phyloP scores from a whole-genome alignment of 2,888 invertebrate genomes.

The Lasioglossum zephyrum region DNA sequence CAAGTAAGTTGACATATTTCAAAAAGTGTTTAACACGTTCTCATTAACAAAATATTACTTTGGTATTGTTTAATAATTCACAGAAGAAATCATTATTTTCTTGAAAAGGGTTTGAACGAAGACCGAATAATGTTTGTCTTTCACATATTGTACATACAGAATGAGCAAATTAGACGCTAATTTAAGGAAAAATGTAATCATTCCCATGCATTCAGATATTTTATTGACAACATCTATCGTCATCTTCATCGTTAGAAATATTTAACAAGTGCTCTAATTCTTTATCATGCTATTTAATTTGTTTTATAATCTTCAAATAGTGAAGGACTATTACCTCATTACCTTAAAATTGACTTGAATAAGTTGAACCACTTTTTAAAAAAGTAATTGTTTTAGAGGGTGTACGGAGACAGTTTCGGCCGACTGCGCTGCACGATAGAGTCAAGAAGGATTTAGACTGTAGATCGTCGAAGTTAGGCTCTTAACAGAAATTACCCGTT shows the following conservation, averaged over 20 bases:
- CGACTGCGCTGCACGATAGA: background rate
- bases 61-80: too few species aligned
- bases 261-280: background rate
- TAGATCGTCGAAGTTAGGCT: slow-evolving; percentile 2
- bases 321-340: background rate
- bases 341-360: background rate
- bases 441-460: background rate
- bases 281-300: background rate
- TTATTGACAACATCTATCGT: background rate
- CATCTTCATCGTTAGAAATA: background rate
- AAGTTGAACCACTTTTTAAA: background rate
- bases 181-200: too few species aligned
- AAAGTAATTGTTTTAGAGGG: background rate
- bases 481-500: slow-evolving; percentile 17
- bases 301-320: background rate
- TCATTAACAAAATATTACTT: too few species aligned
- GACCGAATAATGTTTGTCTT: background rate
- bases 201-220: background rate
- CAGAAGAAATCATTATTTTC: too few species aligned
- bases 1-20: too few species aligned
- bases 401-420: background rate
- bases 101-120: too few species aligned
- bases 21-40: too few species aligned
- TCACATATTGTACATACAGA: background rate
- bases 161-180: background rate